Evolutionary conservation across 2,888 invertebrate species (phyloP), one percentile per base, ranked within the genome.

Genomic region (Schizotus pectinicornis): DNA sequence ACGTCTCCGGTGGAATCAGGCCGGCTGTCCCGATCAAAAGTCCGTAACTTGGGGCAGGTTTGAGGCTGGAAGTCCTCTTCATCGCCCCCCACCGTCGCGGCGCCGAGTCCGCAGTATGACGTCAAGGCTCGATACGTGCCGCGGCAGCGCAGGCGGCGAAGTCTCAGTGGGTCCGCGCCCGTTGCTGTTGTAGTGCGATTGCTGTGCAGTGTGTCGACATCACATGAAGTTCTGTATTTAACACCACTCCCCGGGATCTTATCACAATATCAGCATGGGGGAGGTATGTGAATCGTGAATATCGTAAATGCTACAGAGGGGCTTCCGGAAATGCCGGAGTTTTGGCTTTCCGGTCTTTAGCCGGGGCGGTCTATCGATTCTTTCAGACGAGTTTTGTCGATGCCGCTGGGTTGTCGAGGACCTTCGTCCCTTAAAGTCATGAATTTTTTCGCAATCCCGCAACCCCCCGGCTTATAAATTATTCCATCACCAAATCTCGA

Each of bases 61-160:
- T 57, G 56, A 57, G 46, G 56, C 37, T 56, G 57, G 33, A 12
- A 53, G 13, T 63, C 62, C 64, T 61, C 62, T 6, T 47, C 46
- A 39, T 8, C 57, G 79, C 79, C 79, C 80, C 78, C 81, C 79
- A 77, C 67, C 70, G 69, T 67, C 62, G 65, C 64, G 67, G 67
- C 68, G 69, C 64, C 69, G 83, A 82, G 82, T 84, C 84, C 84
- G 86, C 85, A 85, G 86, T 86, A 85, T 86, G 86, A 86, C 85
- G 86, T 79, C 79, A 80, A 77, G 77, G 81, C 81, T 82, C 82
- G 80, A 83, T 83, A 82, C 80, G 70, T 71, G 69, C 74, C 74
- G 76, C 76, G 76, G 72, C 77, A 72, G 77, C 76, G 77, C 77
- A 75, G 63, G 64, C 73, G 67, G 68, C 72, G 71, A 66, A 55